Base-by-base conservation (phyloP, 2,888 invertebrate species). In the Melinaea marsaeus region DNA sequence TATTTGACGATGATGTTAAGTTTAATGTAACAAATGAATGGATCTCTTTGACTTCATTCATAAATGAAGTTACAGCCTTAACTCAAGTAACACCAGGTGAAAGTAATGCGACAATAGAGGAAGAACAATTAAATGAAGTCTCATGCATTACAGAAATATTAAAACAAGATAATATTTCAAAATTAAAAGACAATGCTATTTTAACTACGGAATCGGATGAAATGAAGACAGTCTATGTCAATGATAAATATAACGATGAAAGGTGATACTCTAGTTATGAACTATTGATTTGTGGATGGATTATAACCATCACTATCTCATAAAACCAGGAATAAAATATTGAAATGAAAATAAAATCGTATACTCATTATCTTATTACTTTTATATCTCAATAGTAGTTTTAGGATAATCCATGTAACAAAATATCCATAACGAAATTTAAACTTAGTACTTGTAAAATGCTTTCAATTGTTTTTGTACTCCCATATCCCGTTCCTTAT, bases 381-480 rank as follows among this genome's bases (percentile, higher is more conserved):
- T 9, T 9, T 42, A 9, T 42, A 37, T 37, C 37, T 37, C 4
- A 7, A 7, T 37, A 7, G 37, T 37, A 37, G 5, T 37, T 37
- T 37, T 37, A 37, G 37, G 37, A 37, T 37, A 37, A 37, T 6
- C 37, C 4, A 37, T 37, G 7, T 7, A 22, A 37, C 37, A 37
- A 2, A 37, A 37, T 37, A 37, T 37, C 4, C 4, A 37, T 2
- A 37, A 37, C 7, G 7, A 7, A 37, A 6, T 37, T 6, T 4
- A 37, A 37, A 37, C 7, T 42, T 9, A 54, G 6, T 22, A 22
- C 22, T 22, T 1, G 22, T 42, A 55, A 37, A 48, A 13, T 76
- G 70, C 67, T 74, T 79, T 77, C 69, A 78, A 65, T 76, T 79
- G 73, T 79, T 79, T 51, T 83, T 86, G 85, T 86, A 83, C 86